phyloP scores from a whole-genome alignment of 1,140 invertebrate species.

The Diprion similis region DNA sequence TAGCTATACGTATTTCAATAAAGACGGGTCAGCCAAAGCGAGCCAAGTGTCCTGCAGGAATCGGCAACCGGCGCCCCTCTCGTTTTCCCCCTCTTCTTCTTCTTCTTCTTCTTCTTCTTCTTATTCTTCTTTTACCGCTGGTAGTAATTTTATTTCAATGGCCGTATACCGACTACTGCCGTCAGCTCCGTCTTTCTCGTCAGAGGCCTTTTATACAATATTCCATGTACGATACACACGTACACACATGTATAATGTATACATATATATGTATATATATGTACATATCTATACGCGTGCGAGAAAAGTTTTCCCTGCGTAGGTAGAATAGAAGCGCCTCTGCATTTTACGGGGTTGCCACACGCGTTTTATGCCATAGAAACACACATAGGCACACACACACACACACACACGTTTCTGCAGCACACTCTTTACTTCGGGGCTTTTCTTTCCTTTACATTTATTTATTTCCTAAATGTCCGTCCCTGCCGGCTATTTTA shows the following conservation, averaged over 20 bases:
- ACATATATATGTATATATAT: too few relatives aligned
- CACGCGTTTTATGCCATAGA: too few relatives aligned
- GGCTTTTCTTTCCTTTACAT: constrained; percentile 46
- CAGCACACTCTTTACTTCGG: not conserved
- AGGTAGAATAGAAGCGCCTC: too few relatives aligned
- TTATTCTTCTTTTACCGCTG: constrained; percentile 20
- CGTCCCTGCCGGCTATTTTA: constrained; percentile 59
- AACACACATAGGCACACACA: too few relatives aligned
- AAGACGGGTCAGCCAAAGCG: constrained; percentile 19
- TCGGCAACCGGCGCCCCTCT: not conserved
- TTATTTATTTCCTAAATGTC: constrained; percentile 61
- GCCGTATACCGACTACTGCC: constrained; percentile 36
- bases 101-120: not conserved
- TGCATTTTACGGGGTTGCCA: too few relatives aligned
- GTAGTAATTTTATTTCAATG: constrained; percentile 50
- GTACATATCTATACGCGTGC: too few relatives aligned
- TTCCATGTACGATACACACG: not conserved
- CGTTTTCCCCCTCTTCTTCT: constrained; percentile 3
- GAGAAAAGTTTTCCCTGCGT: too few relatives aligned
- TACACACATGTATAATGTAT: not conserved
- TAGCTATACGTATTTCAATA: constrained; percentile 14
- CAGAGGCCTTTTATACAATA: not conserved
- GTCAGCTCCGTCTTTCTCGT: not conserved
- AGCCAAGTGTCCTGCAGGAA: constrained; percentile 8
- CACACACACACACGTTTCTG: too few relatives aligned